Base-by-base conservation (phyloP, 2,797 vertebrate species). In the Paratrypauchen microcephalus region DNA sequence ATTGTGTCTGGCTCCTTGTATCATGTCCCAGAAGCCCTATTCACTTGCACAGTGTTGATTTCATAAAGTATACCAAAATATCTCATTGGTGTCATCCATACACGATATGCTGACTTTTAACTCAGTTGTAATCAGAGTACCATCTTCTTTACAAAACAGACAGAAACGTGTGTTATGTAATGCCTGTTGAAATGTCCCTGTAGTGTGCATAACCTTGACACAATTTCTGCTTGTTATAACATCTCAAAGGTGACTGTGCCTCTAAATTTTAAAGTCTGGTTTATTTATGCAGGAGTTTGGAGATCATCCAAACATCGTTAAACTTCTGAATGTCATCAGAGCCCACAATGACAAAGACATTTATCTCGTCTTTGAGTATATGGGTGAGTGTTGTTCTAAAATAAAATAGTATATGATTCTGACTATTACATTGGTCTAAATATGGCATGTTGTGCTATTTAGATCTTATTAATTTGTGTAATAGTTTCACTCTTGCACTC, bases 311-410 rank as follows among this genome's bases (percentile, higher is more conserved):
- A 98, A 99, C 83, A 95, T 98, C 4, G 89, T 99, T 74, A 95
- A 92, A 70, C 93, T 99, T 70, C 92, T 96, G 0, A 94, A 98
- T 41, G 96, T 99, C 69, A 93, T 98, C 80, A 92, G 77, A 78
- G 97, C 97, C 3, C 93, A 97, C 83, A 98, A 98, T 0, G 93
- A 98, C 83, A 96, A 92, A 91, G 97, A 99, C 77, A 96, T 99
- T 83, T 98, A 99, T 77, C 93, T 99, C 70, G 88, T 99, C 73
- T 97, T 99, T 75, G 97, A 99, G 81, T 96, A 91, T 66, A 98
- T 98, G 97, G 97, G 97, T 99, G 78, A 94, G 95, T 75, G 18
- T 59, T 63, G 11, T 11, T 4, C 8, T 30, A 4, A 45, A 12
- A 19, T 50, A 30, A n/a, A 26, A 57, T 57, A 28, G 9, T 16